These are phyloP conservation scores for Heliconius eleuchia DNA, from an alignment of 1,140 invertebrate genomes.

Conservation along the genomic window DNA sequence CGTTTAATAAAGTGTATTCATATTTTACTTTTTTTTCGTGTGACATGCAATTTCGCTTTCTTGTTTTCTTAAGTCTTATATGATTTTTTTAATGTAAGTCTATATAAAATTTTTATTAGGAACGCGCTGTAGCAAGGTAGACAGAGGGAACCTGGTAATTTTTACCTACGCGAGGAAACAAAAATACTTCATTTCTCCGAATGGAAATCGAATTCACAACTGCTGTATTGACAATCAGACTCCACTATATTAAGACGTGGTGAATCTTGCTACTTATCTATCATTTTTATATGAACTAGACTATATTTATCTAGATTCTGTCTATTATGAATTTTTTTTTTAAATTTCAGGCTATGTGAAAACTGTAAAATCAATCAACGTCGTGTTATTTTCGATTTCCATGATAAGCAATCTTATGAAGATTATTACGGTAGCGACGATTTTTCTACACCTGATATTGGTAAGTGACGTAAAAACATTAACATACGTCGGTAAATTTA, in stretches of 20 bases:
- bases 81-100: background rate
- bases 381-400: slow-evolving; percentile 80
- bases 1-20: slow-evolving; percentile 1
- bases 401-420: slow-evolving; percentile 83
- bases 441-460: slow-evolving; percentile 82
- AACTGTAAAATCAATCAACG: slow-evolving; percentile 73
- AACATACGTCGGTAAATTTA: too few relatives aligned
- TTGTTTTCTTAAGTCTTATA: background rate
- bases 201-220: too few relatives aligned
- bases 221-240: too few relatives aligned
- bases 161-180: too few relatives aligned
- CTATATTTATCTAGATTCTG: too few relatives aligned
- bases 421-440: slow-evolving; percentile 76
- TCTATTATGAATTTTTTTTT: too few relatives aligned
- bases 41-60: background rate
- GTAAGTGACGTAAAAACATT: slow-evolving; percentile 42
- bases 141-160: background rate
- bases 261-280: too few relatives aligned
- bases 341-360: slow-evolving; percentile 27
- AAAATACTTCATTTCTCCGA: background rate
- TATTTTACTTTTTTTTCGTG: background rate
- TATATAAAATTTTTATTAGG: too few relatives aligned
- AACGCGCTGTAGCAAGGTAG: background rate
- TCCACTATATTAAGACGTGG: too few relatives aligned
- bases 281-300: too few relatives aligned